Evolutionary conservation across 2,113 vertebrate genomes (phyloP).

Genomic region (Gasterosteus aculeatus): DNA sequence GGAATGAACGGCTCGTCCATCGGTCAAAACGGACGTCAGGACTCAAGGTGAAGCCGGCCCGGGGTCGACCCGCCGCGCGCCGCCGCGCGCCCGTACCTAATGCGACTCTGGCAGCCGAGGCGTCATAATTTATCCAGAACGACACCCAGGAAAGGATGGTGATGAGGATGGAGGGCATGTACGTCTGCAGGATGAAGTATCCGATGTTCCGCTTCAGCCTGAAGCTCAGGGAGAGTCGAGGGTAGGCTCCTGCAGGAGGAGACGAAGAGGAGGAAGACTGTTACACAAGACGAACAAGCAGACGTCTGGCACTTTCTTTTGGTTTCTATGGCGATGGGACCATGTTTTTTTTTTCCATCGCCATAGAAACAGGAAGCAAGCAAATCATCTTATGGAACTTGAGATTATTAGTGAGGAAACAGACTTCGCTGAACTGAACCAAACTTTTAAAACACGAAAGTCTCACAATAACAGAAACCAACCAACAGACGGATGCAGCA

Average conservation of each 20-base stretch:
- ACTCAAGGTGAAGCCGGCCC: conserved; percentile 43
- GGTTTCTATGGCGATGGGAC: conserved; percentile 64
- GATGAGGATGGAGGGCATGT: conserved; percentile 99
- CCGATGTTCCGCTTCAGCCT: conserved; percentile 98
- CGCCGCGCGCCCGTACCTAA: conserved; percentile 90
- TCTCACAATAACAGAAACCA: too few species aligned
- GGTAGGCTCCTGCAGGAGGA: conserved; percentile 88
- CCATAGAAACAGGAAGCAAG: conserved; percentile 69
- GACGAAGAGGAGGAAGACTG: not conserved
- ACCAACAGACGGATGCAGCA: too few species aligned
- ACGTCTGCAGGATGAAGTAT: conserved; percentile 98
- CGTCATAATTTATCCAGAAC: conserved; percentile 99
- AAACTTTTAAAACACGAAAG: too few species aligned
- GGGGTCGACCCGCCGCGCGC: conserved; percentile 16
- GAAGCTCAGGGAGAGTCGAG: conserved; percentile 96
- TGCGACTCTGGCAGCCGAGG: conserved; percentile 96
- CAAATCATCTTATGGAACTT: conserved; percentile 57
- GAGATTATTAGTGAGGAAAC: conserved; percentile 39
- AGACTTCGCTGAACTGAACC: too few species aligned
- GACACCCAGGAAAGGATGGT: conserved; percentile 99
- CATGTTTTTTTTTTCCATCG: conserved; percentile 37
- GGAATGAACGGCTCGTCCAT: too few species aligned
- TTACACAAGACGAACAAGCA: conserved; percentile 48
- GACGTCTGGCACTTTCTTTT: conserved; percentile 48
- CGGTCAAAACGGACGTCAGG: not conserved